Evolutionary conservation across 2,888 invertebrate species (phyloP), one percentile per base, ranked within the genome.

Genomic region (Hoplodrina ambigua): DNA sequence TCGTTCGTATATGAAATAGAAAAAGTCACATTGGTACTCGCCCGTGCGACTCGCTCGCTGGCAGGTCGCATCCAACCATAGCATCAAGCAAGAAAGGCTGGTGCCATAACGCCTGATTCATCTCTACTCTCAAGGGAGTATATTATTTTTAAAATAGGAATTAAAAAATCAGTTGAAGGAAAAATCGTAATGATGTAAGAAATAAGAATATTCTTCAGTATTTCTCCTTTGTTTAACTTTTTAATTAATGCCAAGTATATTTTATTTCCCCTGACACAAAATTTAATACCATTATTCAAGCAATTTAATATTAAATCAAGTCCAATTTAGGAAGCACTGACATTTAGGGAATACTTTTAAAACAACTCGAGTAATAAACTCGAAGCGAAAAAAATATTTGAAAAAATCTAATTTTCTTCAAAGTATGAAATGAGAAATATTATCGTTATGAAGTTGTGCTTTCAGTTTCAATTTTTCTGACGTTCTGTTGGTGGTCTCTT

Each of bases 381-480:
- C 62, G 6, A 82, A 75, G 56, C 57, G 33, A 72, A 78, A 81
- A 64, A 70, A 61, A 65, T 15, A 60, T 41, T 15, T 15, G 15
- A 46, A 44, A 80, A 81, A 83, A 75, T 55, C 65, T 74, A 71
- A 83, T 78, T 80, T 81, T 70, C 74, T 75, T 65, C 71, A 65
- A 66, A 82, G 75, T 78, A 72, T 54, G 55, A 80, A 82, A 80
- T 72, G 69, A 78, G 75, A 82, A 78, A 82, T 82, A 78, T 82
- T 80, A 83, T 83, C 82, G 72, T 83, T 84, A 83, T 78, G 72
- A 82, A 84, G 84, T 83, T 82, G 74, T 46, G 69, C 61, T 77
- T 76, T 84, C 84, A 84, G 79, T 86, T 86, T 87, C 82, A 87
- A 86, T 88, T 88, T 87, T 87, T 88, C 85, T 82, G 83, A 80